Base-by-base conservation (phyloP, 1,140 invertebrate genomes). In the Hydropsyche tenuis region DNA sequence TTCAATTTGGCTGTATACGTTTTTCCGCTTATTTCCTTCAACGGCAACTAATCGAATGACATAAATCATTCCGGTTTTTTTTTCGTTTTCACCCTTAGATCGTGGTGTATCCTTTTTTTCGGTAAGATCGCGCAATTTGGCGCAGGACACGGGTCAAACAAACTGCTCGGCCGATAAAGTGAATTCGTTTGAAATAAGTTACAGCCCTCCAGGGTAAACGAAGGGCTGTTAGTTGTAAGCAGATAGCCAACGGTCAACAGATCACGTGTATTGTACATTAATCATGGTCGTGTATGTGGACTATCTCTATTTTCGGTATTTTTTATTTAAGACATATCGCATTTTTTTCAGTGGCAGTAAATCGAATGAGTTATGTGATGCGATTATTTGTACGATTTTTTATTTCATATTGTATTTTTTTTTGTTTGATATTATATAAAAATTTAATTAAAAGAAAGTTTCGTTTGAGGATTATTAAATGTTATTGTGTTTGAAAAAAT, bases 121-220 rank as follows among this genome's bases (percentile, higher is more conserved):
- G 46, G 64, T 23, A 37, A 60, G 72, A 77, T 77, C 73, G 73
- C 73, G 72, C 75, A 74, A 64, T 77, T 77, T 77, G 75, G 65
- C 69, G 48, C 43, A 12, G 64, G 73, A 77, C 73, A 72, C 53
- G 75, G 75, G 75, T 77, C 73, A 77, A 73, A 63, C 53, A 30
- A 48, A 16, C 69, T 72, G 20, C 43, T 69, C 62, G 56, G 48
- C 48, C 73, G 76, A 77, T 77, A 77, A 77, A 77, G 68, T 75
- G 76, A 77, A 77, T 77, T 77, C 73, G 76, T 75, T 73, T 51
- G 73, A 75, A 73, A 75, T 75, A 75, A 75, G 65, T 75, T 70
- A 77, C 70, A 53, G 73, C 76, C 66, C 76, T 72, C 76, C 37
- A 62, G 76, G 65, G 76, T 75, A 75, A 75, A 69, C 70, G 69